phyloP scores from a whole-genome alignment of 1,140 invertebrate genomes.

The Trichomalopsis sarcophagae region DNA sequence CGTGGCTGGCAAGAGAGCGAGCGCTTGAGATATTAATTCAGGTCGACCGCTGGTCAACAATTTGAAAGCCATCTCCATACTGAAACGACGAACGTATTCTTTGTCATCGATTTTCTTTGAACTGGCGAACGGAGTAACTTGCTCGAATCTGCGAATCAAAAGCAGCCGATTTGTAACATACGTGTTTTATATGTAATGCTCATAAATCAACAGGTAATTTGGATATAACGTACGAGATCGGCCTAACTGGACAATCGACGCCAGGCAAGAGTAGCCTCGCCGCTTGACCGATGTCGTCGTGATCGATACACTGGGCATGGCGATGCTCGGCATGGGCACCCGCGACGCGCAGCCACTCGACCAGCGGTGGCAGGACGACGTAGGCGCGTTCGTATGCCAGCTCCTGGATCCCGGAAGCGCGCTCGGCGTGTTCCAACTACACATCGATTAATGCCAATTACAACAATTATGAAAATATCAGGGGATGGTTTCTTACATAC shows the following conservation, averaged over 20 bases:
- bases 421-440: conserved; percentile 80
- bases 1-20: conserved; percentile 83
- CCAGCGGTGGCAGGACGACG: conserved; percentile 88
- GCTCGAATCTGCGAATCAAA: conserved; percentile 71
- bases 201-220: background rate
- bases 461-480: no score
- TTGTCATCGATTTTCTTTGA: conserved; percentile 75
- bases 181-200: no score
- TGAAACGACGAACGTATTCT: conserved; percentile 79
- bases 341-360: conserved; percentile 90
- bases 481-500: conserved; percentile 62
- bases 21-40: conserved; percentile 86
- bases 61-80: conserved; percentile 86
- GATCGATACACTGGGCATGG: conserved; percentile 86
- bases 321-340: conserved; percentile 88
- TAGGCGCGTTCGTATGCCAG: conserved; percentile 91
- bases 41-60: conserved; percentile 84
- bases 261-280: conserved; percentile 89
- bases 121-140: conserved; percentile 64
- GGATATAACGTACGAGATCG: conserved; percentile 73
- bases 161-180: conserved; percentile 8
- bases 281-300: conserved; percentile 92
- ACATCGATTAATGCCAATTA: background rate
- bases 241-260: conserved; percentile 89
- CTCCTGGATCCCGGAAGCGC: conserved; percentile 80